Percentiles rank a stretch among this genome's conserved stretches.
Evolutionary conservation across 2,113 vertebrate species (phyloP).

Genomic region (Natator depressus): DNA sequence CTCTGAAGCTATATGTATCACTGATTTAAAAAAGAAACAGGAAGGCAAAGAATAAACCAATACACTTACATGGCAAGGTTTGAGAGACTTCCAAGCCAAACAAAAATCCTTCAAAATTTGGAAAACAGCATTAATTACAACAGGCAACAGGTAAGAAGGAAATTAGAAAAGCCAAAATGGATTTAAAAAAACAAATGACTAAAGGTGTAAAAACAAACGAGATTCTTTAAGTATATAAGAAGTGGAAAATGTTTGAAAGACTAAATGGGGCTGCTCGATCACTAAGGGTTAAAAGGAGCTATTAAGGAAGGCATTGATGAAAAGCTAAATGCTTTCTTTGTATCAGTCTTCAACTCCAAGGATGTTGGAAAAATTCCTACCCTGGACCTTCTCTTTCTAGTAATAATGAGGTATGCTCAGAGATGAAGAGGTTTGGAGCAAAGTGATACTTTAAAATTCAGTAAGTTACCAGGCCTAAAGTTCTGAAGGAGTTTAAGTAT

Average conservation of each 20-base stretch:
- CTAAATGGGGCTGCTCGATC: background rate
- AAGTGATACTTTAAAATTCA: background rate
- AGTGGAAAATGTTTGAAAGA: background rate
- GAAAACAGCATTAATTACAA: too few species aligned
- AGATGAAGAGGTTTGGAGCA: background rate
- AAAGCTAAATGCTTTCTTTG: background rate
- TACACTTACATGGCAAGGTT: too few species aligned
- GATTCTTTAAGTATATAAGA: background rate
- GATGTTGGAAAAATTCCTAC: background rate
- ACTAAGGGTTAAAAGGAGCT: background rate
- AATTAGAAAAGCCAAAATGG: background rate
- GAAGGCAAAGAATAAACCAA: too few species aligned
- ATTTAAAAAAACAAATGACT: background rate
- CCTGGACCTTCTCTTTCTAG: background rate
- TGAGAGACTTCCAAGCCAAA: too few species aligned
- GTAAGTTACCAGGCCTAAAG: background rate
- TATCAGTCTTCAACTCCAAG: background rate
- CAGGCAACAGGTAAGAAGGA: background rate
- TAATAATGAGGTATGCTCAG: background rate
- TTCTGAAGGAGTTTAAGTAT: background rate
- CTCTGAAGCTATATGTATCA: background rate
- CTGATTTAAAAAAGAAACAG: background rate
- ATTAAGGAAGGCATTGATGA: background rate
- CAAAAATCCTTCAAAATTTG: too few species aligned
- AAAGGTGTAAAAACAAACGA: background rate